Evolutionary conservation across 2,797 vertebrate genomes (phyloP).

Genomic region (Dipus sagitta): DNA sequence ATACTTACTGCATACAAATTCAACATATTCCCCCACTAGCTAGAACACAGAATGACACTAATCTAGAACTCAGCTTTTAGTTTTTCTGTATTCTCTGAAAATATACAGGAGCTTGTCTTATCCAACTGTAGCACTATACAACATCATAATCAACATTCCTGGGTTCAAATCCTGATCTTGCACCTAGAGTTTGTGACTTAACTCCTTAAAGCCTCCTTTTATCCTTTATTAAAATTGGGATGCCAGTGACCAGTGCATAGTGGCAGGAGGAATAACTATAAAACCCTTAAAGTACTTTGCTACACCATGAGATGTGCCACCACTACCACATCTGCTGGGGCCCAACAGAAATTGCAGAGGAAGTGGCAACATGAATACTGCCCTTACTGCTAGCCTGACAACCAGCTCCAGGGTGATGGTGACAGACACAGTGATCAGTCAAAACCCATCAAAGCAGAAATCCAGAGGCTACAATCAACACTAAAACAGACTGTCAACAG

Average conservation of each 20-base stretch:
- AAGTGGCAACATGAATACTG: no score
- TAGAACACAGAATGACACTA: neutral
- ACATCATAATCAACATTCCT: neutral
- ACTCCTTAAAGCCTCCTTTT: neutral
- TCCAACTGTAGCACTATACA: no score
- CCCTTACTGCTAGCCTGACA: no score
- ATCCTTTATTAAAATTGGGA: neutral
- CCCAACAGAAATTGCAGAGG: no score
- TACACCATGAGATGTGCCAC: no score
- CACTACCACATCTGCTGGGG: no score
- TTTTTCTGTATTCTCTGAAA: slow-evolving; percentile 12
- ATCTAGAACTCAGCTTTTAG: neutral
- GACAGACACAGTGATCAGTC: no score
- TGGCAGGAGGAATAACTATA: neutral
- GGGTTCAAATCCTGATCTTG: neutral
- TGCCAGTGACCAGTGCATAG: neutral
- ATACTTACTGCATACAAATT: neutral
- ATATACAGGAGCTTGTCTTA: neutral
- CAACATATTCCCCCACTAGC: neutral
- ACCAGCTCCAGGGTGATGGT: no score
- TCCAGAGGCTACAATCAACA: no score
- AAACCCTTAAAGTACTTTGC: neutral
- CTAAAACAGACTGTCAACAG: no score
- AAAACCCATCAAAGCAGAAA: no score
- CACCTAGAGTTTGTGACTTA: neutral